These are phyloP conservation scores for roundworm (Caenorhabditis elegans) DNA, from an alignment of 1,140 invertebrate species.

Conservation along the genomic window DNA sequence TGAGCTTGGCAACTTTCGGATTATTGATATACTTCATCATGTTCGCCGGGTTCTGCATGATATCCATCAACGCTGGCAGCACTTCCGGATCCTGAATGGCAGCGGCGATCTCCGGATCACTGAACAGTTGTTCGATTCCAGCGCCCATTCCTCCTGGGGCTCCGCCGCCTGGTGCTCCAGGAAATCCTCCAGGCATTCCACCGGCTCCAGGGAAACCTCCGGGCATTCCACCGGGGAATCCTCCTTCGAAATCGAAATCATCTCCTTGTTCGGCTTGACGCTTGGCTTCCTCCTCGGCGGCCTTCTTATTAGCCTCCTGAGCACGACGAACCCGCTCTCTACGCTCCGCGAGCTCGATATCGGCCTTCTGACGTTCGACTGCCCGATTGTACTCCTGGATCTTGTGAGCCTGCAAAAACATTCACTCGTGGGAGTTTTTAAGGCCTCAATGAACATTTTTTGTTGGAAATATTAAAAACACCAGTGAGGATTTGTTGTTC, in stretches of 20 bases:
- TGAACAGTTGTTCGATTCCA: neutral
- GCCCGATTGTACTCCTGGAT: conserved; percentile 68
- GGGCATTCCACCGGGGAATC: neutral
- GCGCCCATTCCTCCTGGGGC: neutral
- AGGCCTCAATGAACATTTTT: too few relatives aligned
- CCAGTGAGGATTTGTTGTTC: too few relatives aligned
- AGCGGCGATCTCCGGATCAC: neutral
- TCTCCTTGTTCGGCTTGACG: conserved; percentile 19
- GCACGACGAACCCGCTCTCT: conserved; percentile 67
- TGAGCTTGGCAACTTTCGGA: conserved; percentile 22
- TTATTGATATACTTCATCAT: conserved; percentile 38
- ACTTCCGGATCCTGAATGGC: conserved; percentile 30
- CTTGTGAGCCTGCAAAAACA: conserved; percentile 66
- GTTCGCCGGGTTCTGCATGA: conserved; percentile 30
- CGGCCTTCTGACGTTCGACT: conserved; percentile 66
- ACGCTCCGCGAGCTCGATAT: conserved; percentile 65
- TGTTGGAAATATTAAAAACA: too few relatives aligned
- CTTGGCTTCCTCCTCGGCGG: conserved; percentile 45
- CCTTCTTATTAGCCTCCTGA: conserved; percentile 67
- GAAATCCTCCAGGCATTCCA: conserved; percentile 7
- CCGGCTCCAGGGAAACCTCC: conserved; percentile 8
- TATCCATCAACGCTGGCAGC: conserved; percentile 23
- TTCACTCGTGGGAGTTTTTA: too few relatives aligned
- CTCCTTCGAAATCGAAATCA: neutral
- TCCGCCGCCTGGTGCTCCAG: neutral